Evolutionary conservation across 2,797 vertebrate species (phyloP).

Genomic region (Microhierax caerulescens): DNA sequence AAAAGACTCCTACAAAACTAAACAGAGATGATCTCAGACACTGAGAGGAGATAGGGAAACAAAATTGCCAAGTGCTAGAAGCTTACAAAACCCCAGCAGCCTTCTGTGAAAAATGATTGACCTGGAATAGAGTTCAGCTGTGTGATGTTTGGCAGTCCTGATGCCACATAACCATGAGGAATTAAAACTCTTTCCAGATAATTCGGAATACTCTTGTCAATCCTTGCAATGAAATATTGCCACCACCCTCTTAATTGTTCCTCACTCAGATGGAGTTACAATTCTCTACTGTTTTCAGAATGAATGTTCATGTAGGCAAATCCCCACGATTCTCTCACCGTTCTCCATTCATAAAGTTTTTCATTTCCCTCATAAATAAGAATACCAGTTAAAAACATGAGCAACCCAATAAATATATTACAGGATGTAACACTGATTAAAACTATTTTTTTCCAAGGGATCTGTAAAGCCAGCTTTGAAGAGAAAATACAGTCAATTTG

Average conservation of each 20-base stretch:
- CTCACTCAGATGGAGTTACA: not conserved
- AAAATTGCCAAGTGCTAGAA: not conserved
- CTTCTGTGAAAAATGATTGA: not conserved
- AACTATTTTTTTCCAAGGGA: not conserved
- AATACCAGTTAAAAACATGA: not conserved
- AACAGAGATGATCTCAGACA: not conserved
- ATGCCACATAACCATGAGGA: not conserved
- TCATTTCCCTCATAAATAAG: not conserved
- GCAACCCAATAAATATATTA: not conserved
- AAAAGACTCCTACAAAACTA: not conserved
- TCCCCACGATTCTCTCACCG: not conserved
- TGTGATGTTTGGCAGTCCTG: accelerated
- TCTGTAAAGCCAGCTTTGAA: not conserved
- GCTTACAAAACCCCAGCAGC: not conserved
- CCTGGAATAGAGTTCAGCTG: not conserved
- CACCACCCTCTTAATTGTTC: not conserved
- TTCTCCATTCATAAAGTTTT: not conserved
- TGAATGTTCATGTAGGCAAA: not conserved
- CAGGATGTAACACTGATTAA: not conserved
- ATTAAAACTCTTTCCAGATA: not conserved
- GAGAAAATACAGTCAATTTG: not conserved
- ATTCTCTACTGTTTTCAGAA: not conserved
- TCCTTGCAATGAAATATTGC: not conserved
- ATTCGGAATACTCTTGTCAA: not conserved
- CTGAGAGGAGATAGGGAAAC: not conserved